Percentiles rank a stretch among this genome's conserved stretches.
Evolutionary conservation across 2,888 invertebrate genomes (phyloP).

Genomic region (Petrophora chlorosata): DNA sequence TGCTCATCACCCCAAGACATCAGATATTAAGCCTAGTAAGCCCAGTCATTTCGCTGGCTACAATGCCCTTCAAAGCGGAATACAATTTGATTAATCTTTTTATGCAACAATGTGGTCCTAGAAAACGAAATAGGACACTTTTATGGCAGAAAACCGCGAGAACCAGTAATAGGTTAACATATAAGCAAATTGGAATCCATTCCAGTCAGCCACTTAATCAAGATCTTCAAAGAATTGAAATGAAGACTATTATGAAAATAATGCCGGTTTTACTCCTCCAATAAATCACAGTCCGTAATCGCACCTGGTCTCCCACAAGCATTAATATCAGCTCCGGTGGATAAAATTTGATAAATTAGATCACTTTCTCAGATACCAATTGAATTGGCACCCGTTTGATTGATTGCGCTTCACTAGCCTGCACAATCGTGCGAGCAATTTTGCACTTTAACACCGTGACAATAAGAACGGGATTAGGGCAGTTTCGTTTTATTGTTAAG

Average conservation of each 20-base stretch:
- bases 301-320: slow-evolving; percentile 43
- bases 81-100: too few species aligned
- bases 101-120: too few species aligned
- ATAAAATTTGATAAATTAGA: slow-evolving; percentile 60
- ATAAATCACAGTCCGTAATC: slow-evolving; percentile 39
- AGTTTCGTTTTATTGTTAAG: not conserved
- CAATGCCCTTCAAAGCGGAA: too few species aligned
- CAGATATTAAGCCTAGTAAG: too few species aligned
- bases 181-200: too few species aligned
- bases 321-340: slow-evolving; percentile 43
- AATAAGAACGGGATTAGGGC: slow-evolving; percentile 11
- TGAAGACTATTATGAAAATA: slow-evolving; percentile 8
- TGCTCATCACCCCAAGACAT: too few species aligned
- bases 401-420: slow-evolving; percentile 41
- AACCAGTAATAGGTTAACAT: too few species aligned
- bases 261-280: slow-evolving; percentile 12
- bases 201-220: too few species aligned
- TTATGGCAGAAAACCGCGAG: too few species aligned
- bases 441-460: slow-evolving; percentile 26
- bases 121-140: too few species aligned
- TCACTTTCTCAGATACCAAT: slow-evolving; percentile 52
- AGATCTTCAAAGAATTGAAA: not conserved
- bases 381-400: slow-evolving; percentile 49
- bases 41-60: too few species aligned
- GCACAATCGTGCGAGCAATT: slow-evolving; percentile 25